Base-by-base conservation (phyloP, 1,140 invertebrate species). In the Brachionus paranguensis region DNA sequence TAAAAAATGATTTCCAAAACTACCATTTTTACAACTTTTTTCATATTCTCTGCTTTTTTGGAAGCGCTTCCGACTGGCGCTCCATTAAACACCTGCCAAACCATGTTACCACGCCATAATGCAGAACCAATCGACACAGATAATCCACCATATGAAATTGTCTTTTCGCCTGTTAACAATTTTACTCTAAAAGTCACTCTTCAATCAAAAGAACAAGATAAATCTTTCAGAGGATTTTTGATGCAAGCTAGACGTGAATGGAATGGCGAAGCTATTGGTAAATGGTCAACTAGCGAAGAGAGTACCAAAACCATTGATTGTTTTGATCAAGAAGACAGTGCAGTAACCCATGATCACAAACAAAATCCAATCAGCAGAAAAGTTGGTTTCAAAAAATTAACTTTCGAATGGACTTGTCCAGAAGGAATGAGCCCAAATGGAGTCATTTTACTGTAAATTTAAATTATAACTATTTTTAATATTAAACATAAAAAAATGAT, bases 241-340 rank as follows among this genome's bases (percentile, higher is more conserved):
- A 76, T 76, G 43, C 72, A 76, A 76, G 72, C 72, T 24, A 76
- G 72, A 76, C 41, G 45, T 11, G 72, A 76, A 2, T 76, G 72
- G 72, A 76, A 27, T 24, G 72, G 24, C 27, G 45, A 76, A 37
- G 43, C 72, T 27, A 50, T 76, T 27, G 72, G 72, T 5, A 50
- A 76, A 76, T 76, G 72, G 72, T 50, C 20, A 50, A 76, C 72
- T 14, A 47, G 27, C 29, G 41, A 47, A 50, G 43, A 76, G 12
- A 50, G 20, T 8, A 76, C 72, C 24, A 47, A 76, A 29, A 20
- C 41, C 11, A 27, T 76, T 5, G 72, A 76, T 37, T 76, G 72
- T 50, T 76, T 76, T 37, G 45, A 76, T 50, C 72, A n/a, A n/a
- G 43, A 50, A 3, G 33, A 72, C 68, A 41, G 17, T 14, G 72